Percentiles rank a stretch among this genome's conserved stretches.
These are phyloP conservation scores for Phenganax subtilis DNA, from an alignment of 92 coral and sea anemone genomes.

Conservation along the genomic window DNA sequence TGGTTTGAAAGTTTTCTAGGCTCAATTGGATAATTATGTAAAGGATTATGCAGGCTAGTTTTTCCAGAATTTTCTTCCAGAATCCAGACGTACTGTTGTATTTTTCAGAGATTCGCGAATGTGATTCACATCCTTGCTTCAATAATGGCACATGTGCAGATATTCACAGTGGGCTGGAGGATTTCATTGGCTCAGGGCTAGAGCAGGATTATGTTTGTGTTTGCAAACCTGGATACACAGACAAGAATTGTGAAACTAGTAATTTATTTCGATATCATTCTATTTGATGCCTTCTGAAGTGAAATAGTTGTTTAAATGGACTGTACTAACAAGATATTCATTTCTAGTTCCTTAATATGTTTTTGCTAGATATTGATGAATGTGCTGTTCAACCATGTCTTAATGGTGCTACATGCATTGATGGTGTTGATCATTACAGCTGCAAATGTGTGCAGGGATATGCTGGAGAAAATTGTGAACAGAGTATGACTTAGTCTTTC, in stretches of 20 bases:
- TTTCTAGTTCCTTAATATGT: not conserved
- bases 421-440: conserved; percentile 19
- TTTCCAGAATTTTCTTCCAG: not conserved
- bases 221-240: conserved; percentile 29
- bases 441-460: conserved; percentile 34
- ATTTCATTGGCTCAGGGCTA: conserved; percentile 20
- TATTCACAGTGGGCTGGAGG: conserved; percentile 17
- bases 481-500: not conserved
- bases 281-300: not conserved
- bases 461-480: conserved; percentile 31
- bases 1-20: not conserved
- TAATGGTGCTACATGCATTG: conserved; percentile 36
- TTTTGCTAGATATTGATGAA: conserved; percentile 29
- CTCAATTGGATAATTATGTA: too few relatives aligned
- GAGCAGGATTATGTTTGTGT: conserved; percentile 26
- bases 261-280: not conserved
- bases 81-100: not conserved
- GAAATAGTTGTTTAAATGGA: not conserved
- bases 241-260: conserved; percentile 34
- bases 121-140: conserved; percentile 26
- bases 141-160: conserved; percentile 44
- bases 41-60: not conserved
- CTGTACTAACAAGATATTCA: not conserved
- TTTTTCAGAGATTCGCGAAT: conserved; percentile 28
- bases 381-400: conserved; percentile 36